Evolutionary conservation across 2,113 vertebrate species (phyloP).

Genomic region (Callopanchax toddi): DNA sequence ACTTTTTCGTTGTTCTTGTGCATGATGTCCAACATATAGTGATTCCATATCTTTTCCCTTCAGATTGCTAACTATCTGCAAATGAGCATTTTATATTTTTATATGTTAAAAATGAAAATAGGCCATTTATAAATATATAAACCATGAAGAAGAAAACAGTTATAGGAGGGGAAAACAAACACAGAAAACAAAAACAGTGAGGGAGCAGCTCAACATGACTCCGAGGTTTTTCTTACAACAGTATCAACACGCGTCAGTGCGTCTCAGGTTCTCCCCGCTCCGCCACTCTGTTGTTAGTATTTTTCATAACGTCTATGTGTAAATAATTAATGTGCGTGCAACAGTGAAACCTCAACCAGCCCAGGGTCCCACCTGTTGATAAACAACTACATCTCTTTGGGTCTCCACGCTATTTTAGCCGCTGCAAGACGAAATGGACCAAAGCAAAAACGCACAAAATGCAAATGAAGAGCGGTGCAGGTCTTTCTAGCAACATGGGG

Average conservation of each 20-base stretch:
- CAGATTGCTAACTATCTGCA: too few relatives aligned
- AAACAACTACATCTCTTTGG: neutral
- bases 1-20: neutral
- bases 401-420: too few relatives aligned
- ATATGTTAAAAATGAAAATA: too few relatives aligned
- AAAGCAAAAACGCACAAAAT: neutral
- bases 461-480: neutral
- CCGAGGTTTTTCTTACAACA: constrained; percentile 15
- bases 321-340: constrained; percentile 80
- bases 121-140: too few relatives aligned
- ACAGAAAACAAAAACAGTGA: neutral
- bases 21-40: too few relatives aligned
- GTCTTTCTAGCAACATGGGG: neutral
- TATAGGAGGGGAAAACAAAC: too few relatives aligned
- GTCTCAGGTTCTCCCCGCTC: constrained; percentile 39
- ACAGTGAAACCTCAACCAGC: constrained; percentile 66
- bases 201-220: constrained; percentile 5
- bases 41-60: too few relatives aligned
- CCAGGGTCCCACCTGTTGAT: constrained; percentile 76
- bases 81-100: too few relatives aligned
- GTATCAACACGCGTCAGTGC: constrained; percentile 13
- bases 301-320: constrained; percentile 73
- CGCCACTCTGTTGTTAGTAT: constrained; percentile 57
- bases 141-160: too few relatives aligned
- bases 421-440: too few relatives aligned